These are phyloP conservation scores for Mirza zaza DNA, from an alignment of 2,113 vertebrate genomes.

Conservation along the genomic window DNA sequence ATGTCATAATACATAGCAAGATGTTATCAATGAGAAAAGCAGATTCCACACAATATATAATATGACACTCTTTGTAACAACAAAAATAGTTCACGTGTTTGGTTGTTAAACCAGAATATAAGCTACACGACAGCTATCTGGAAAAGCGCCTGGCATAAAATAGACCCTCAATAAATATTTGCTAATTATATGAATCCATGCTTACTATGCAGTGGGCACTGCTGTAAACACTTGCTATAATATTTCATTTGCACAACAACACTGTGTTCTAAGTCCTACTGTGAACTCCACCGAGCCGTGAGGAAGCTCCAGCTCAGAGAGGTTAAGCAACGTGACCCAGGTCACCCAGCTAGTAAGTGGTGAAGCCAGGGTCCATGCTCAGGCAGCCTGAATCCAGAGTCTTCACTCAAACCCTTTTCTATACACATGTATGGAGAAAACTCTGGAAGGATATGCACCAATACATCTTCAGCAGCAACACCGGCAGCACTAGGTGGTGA, in stretches of 20 bases:
- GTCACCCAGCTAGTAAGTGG: background rate
- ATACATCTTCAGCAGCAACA: background rate
- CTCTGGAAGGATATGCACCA: background rate
- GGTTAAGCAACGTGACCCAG: background rate
- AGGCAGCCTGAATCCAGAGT: background rate
- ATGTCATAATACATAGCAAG: background rate
- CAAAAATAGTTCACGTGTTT: background rate
- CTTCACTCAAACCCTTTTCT: background rate
- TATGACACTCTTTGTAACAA: background rate
- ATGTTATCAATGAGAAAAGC: background rate
- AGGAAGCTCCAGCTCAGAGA: background rate
- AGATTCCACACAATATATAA: background rate
- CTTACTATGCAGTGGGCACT: background rate
- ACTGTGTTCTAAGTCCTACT: background rate
- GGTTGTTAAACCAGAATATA: background rate
- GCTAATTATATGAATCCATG: background rate
- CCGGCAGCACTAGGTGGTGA: no score
- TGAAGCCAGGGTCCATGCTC: background rate
- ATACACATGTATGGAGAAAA: background rate
- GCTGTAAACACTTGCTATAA: background rate
- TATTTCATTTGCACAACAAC: background rate
- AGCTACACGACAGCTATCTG: background rate
- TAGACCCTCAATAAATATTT: background rate
- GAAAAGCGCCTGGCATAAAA: background rate
- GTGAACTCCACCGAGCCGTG: rapidly evolving